Percentiles rank a stretch among this genome's conserved stretches.
phyloP scores from a whole-genome alignment of 2,113 vertebrate genomes.

The Pangasianodon gigas region DNA sequence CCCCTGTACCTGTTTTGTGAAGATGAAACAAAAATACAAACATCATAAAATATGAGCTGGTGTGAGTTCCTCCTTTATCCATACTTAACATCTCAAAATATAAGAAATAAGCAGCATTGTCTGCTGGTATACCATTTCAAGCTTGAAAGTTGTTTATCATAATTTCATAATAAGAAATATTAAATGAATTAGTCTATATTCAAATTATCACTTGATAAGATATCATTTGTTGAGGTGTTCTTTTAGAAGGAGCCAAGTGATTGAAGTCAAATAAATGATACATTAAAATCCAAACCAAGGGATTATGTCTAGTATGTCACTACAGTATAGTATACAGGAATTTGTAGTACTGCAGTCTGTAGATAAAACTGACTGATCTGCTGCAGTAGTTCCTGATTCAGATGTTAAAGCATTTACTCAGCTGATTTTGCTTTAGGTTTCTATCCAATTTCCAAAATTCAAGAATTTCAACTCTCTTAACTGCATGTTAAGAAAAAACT shows the following conservation, averaged over 20 bases:
- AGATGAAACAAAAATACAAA: slow-evolving; percentile 82
- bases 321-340: not conserved
- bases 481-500: not conserved
- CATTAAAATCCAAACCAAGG: not conserved
- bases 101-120: not conserved
- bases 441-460: not conserved
- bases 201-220: not conserved
- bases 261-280: not conserved
- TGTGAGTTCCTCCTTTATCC: slow-evolving; percentile 27
- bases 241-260: not conserved
- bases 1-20: slow-evolving; percentile 83
- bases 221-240: not conserved
- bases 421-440: not conserved
- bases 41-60: slow-evolving; percentile 71
- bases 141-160: not conserved
- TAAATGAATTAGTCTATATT: not conserved
- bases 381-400: not conserved
- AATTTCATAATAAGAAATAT: not conserved
- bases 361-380: not conserved
- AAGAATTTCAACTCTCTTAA: not conserved
- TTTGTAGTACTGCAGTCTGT: not conserved
- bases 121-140: not conserved
- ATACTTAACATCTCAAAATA: not conserved
- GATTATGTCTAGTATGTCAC: not conserved
- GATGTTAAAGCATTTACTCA: not conserved